These are phyloP conservation scores for Agonopterix alstromeriana DNA, from an alignment of 2,888 invertebrate genomes.

Conservation along the genomic window DNA sequence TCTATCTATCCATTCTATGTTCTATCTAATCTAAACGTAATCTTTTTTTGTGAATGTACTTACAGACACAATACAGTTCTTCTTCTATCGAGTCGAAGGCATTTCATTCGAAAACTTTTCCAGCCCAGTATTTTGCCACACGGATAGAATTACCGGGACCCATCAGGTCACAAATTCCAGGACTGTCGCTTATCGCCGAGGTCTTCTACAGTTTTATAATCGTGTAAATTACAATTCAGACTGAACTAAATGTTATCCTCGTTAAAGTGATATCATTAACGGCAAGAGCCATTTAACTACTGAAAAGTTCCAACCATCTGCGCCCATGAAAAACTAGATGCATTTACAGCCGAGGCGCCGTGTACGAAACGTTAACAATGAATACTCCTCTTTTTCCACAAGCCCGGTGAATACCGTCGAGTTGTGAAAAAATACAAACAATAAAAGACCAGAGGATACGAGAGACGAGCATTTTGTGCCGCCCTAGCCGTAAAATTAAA, in stretches of 20 bases:
- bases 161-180: no score
- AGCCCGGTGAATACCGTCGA: constrained; percentile 33
- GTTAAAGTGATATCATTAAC: constrained; percentile 1
- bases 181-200: no score
- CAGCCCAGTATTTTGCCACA: no score
- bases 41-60: no score
- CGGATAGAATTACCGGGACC: no score
- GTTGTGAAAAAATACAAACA: constrained; percentile 55
- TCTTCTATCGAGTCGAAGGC: no score
- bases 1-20: no score
- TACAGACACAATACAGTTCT: no score
- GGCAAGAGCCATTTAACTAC: constrained; percentile 1
- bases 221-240: no score
- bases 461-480: constrained; percentile 46
- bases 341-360: constrained; percentile 15
- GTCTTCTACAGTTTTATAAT: no score
- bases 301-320: constrained; percentile 22
- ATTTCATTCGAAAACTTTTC: no score
- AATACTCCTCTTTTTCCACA: constrained; percentile 38
- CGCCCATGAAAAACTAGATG: constrained; percentile 19
- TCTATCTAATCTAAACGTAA: no score
- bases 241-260: not conserved
- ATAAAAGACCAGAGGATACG: constrained; percentile 46
- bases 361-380: constrained; percentile 48
- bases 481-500: constrained; percentile 62